A percentile compares a stretch with the other conserved stretches of the same genome.
Evolutionary conservation across 2,113 vertebrate genomes (phyloP).

Genomic region (Tricholaema leucomelas): DNA sequence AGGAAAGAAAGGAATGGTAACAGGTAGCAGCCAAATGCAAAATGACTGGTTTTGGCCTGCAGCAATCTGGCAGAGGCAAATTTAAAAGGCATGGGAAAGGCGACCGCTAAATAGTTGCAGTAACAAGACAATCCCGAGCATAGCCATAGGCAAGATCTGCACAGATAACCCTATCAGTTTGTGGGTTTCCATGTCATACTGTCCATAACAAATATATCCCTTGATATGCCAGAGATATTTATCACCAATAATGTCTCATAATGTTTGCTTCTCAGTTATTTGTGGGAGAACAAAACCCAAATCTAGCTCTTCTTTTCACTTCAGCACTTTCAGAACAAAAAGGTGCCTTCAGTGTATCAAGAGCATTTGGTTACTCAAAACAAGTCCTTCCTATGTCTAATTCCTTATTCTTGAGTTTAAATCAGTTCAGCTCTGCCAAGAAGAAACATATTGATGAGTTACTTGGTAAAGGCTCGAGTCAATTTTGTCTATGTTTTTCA

Average conservation of each 20-base stretch:
- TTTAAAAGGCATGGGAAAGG: neutral
- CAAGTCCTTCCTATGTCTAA: neutral
- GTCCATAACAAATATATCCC: neutral
- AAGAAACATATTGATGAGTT: neutral
- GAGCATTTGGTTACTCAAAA: neutral
- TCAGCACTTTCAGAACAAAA: neutral
- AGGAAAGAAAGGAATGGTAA: neutral
- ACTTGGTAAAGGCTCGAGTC: neutral
- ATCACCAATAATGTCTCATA: neutral
- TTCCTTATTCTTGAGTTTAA: neutral
- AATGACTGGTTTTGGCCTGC: slow-evolving; percentile 13
- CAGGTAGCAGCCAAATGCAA: slow-evolving; percentile 41
- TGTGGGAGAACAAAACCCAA: neutral
- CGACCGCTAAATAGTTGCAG: neutral
- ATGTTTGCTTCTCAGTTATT: neutral
- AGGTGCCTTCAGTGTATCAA: neutral
- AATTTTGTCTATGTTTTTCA: neutral
- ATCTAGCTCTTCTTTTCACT: neutral
- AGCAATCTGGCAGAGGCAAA: neutral
- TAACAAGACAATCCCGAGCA: neutral
- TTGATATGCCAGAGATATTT: neutral
- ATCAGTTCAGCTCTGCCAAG: neutral
- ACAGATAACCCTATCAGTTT: neutral
- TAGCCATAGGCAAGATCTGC: neutral
- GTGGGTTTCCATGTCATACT: neutral